Evolutionary conservation across 35 echinoderm and acorn worm genomes (phyloP), one percentile per base, ranked within the genome.

Genomic region (Apostichopus californicus): DNA sequence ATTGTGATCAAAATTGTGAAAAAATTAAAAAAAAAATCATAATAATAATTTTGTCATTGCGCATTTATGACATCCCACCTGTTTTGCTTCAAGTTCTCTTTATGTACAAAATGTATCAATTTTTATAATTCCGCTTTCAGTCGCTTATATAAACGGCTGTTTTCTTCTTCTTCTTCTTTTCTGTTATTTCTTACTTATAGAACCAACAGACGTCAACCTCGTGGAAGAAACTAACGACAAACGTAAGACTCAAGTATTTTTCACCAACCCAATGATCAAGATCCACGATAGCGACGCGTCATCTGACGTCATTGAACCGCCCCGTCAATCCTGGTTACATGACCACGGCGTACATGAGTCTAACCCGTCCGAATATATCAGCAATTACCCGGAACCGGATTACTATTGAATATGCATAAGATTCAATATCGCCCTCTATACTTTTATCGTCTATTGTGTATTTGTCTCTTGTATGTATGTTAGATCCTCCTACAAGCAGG

Each of bases 361-460:
- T 12, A 55, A 59, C 0, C 22, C 15, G 6, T 55, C 59, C 8
- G 85, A 87, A 18, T 87, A 87, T 9, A 87, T 87, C 55, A 87
- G 15, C 26, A 64, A 87, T 57, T 87, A 87, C 57, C 85, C 85
- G 18, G 85, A 87, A 61, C 85, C 85, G 24, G 85, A 87, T 46
- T 87, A 87, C 57, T 57, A 87, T 46, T 87, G 64, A 57, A 87
- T 17, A 8, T 68, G 26, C 26, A 28, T 28, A 28, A 28, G 26
- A 28, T 28, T 28, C 26, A 28, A 28, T 28, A 28, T 28, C 26
- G 26, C 26, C 26, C 0, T 28, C 26, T 28, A 13, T 87, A 28
- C 26, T 28, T 28, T 28, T 28, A 28, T 28, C 26, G 26, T 28
- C 26, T 28, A 28, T 28, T 28, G 26, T 28, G 26, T 28, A 28